Evolutionary conservation across 2,888 invertebrate species (phyloP).

Genomic region (Strigamia transsilvanica): DNA sequence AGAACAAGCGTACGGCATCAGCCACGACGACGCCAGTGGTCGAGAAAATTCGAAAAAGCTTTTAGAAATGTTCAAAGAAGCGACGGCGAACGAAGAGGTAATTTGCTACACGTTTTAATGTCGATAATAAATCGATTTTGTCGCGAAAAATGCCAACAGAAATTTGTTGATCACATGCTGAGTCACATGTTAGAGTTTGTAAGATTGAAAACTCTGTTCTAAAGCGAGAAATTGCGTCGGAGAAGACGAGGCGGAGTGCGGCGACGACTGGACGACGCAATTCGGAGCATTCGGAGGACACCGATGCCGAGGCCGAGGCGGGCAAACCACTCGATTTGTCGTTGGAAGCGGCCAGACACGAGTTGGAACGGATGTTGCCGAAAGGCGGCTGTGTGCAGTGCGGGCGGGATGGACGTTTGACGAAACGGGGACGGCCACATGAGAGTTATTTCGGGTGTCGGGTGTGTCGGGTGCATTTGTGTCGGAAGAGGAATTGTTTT

Average conservation of each 20-base stretch:
- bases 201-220: conserved; percentile 44
- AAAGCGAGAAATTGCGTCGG: conserved; percentile 8
- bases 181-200: conserved; percentile 49
- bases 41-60: conserved; percentile 63
- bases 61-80: conserved; percentile 65
- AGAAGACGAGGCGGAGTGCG: background rate
- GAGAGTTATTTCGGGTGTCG: conserved; percentile 57
- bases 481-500: conserved; percentile 56
- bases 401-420: conserved; percentile 56
- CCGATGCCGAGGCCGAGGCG: background rate
- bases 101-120: too few species aligned
- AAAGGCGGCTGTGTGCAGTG: conserved; percentile 57
- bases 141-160: background rate
- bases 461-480: conserved; percentile 55
- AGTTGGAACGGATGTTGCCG: conserved; percentile 56
- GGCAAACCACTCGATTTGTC: conserved; percentile 53
- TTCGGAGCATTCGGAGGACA: conserved; percentile 22
- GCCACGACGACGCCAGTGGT: conserved; percentile 63
- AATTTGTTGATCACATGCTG: background rate
- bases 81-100: conserved; percentile 58
- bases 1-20: conserved; percentile 85
- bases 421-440: conserved; percentile 57
- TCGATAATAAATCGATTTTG: too few species aligned
- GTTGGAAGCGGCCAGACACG: conserved; percentile 51
- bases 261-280: background rate